Base-by-base conservation (phyloP, 2,888 invertebrate species). In the Drosophila maculinotata region DNA sequence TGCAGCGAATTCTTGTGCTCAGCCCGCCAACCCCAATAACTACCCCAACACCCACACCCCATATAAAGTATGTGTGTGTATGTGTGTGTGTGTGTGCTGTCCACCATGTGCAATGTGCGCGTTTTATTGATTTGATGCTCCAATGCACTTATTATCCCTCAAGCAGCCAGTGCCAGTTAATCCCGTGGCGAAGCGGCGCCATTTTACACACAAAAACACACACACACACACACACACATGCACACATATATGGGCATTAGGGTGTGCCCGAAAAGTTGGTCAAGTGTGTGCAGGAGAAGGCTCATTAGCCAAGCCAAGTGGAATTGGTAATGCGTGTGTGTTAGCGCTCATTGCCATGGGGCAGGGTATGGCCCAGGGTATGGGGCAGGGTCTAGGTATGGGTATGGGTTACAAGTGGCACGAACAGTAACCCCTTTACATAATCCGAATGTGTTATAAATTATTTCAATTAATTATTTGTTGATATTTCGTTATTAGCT, bases 91-190 rank as follows among this genome's bases (percentile, higher is more conserved):
- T 59, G 65, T 60, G 64, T 33, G 52, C 65, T 78, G 58, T 66
- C 80, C 67, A 78, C 53, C 81, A 70, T 78, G 76, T 58, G 80
- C 81, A 60, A 76, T 82, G 68, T 75, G 59, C 74, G 85, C 74
- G 72, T 90, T 90, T 76, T 90, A 90, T 74, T 90, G 90, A 69
- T 88, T 89, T 76, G 90, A 87, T 79, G 89, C 84, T 83, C 64
- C 87, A 81, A 80, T 83, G 87, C 81, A 86, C 87, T 83, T 83
- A 86, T 81, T 83, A 81, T 81, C 84, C 88, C 76, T 87, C 88
- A 69, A 89, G 90, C 73, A 70, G 69, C 74, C 73, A 73, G 76
- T 28, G 75, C 53, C 63, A 65, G 69, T 84, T 79, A 84, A 84
- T 79, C 84, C 69, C 84, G 59, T 69, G 81, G 62, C 72, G 62